These are phyloP conservation scores for Dinothrombium tinctorium DNA, from an alignment of 1,140 invertebrate genomes.

Conservation along the genomic window DNA sequence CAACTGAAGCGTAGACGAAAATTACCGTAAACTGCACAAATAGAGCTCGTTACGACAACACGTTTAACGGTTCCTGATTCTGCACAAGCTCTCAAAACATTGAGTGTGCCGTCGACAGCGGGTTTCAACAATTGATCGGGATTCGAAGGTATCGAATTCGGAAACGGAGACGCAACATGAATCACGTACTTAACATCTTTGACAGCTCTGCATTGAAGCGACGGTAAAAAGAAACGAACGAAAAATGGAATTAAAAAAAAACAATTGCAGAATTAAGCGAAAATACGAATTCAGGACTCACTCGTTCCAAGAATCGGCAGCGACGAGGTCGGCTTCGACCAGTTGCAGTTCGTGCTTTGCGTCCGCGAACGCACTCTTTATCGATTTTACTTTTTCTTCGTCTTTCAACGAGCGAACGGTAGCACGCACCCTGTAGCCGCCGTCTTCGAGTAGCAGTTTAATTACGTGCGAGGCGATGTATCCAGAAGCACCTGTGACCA, in stretches of 20 bases:
- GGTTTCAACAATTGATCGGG: constrained; percentile 27
- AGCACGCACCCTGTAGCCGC: constrained; percentile 28
- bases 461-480: constrained; percentile 30
- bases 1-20: background rate
- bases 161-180: constrained; percentile 33
- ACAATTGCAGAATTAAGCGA: background rate
- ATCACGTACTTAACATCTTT: constrained; percentile 28
- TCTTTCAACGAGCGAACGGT: constrained; percentile 28
- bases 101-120: constrained; percentile 30
- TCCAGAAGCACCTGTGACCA: constrained; percentile 33
- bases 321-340: constrained; percentile 24
- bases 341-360: constrained; percentile 25
- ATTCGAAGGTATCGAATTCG: constrained; percentile 17
- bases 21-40: constrained; percentile 27
- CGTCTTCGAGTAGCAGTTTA: constrained; percentile 25
- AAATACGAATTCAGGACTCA: constrained; percentile 12
- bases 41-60: constrained; percentile 31
- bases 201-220: constrained; percentile 26
- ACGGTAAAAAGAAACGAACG: constrained; percentile 4
- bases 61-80: constrained; percentile 24
- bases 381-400: constrained; percentile 15
- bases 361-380: constrained; percentile 22
- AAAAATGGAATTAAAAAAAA: background rate
- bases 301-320: constrained; percentile 21
- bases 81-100: constrained; percentile 28